Evolutionary conservation across 1,140 invertebrate species (phyloP).

Genomic region (Caenorhabditis inopinata): DNA sequence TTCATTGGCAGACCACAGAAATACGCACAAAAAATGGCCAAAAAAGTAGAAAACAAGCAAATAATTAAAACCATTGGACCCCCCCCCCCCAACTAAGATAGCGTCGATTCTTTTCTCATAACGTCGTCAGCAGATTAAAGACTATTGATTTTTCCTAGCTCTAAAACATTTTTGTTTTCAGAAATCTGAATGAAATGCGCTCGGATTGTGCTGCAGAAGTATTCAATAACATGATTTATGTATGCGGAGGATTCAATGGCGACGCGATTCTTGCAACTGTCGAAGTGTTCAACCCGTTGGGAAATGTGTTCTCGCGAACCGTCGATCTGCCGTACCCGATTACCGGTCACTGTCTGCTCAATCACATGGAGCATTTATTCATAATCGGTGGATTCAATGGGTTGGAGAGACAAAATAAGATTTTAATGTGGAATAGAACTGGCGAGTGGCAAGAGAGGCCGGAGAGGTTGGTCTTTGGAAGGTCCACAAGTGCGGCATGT

Average conservation of each 20-base stretch:
- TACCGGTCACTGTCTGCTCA: not conserved
- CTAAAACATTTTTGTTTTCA: too few species aligned
- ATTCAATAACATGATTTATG: not conserved
- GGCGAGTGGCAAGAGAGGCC: not conserved
- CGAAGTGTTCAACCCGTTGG: not conserved
- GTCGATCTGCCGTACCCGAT: not conserved
- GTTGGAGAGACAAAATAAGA: not conserved
- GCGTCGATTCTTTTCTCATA: too few species aligned
- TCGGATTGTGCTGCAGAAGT: constrained; percentile 1
- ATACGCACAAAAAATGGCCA: too few species aligned
- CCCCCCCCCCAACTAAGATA: too few species aligned
- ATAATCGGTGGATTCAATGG: constrained; percentile 7
- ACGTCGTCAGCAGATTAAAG: too few species aligned
- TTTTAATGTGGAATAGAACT: not conserved
- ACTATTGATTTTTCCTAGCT: too few species aligned
- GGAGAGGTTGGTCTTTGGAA: not conserved
- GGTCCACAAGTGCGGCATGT: not conserved
- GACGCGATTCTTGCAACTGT: not conserved
- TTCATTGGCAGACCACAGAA: too few species aligned
- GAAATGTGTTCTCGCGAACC: too few species aligned
- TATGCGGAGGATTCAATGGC: not conserved
- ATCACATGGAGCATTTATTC: not conserved
- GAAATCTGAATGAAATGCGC: not conserved
- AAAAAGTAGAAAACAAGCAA: too few species aligned
- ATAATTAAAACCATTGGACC: too few species aligned